These are phyloP conservation scores for Brachypalpus laphriformis DNA, from an alignment of 2,888 invertebrate genomes.

Conservation along the genomic window DNA sequence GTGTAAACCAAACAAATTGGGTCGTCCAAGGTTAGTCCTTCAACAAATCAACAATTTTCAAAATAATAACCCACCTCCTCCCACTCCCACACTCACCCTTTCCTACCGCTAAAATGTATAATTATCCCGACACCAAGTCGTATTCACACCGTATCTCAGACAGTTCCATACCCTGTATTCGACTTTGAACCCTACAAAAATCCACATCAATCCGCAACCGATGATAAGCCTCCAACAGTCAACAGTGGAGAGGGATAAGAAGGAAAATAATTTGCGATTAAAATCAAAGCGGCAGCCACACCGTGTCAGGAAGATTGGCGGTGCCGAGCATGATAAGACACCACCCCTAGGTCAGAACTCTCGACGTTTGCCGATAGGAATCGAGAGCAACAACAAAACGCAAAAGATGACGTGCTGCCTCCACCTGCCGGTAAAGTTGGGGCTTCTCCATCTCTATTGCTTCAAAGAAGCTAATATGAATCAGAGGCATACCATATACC, in stretches of 20 bases:
- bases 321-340: slow-evolving; percentile 18
- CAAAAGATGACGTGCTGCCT: not conserved
- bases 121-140: slow-evolving; percentile 1
- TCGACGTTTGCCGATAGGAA: slow-evolving; percentile 31
- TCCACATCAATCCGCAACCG: slow-evolving; percentile 40
- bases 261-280: slow-evolving; percentile 21
- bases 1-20: slow-evolving; percentile 34
- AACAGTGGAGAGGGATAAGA: not conserved
- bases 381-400: not conserved
- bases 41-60: slow-evolving; percentile 9
- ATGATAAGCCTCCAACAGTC: not conserved
- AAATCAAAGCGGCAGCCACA: slow-evolving; percentile 13
- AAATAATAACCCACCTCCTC: slow-evolving; percentile 21
- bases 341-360: slow-evolving; percentile 35
- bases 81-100: not conserved
- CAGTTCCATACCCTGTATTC: slow-evolving; percentile 44
- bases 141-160: slow-evolving; percentile 13
- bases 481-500: slow-evolving; percentile 1
- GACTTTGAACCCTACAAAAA: slow-evolving; percentile 58
- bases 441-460: not conserved
- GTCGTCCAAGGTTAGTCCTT: slow-evolving; percentile 69
- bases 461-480: slow-evolving; percentile 22
- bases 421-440: not conserved
- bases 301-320: slow-evolving; percentile 6
- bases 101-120: not conserved